These are phyloP conservation scores for Onychostruthus taczanowskii DNA, from an alignment of 2,113 vertebrate species.

Conservation along the genomic window DNA sequence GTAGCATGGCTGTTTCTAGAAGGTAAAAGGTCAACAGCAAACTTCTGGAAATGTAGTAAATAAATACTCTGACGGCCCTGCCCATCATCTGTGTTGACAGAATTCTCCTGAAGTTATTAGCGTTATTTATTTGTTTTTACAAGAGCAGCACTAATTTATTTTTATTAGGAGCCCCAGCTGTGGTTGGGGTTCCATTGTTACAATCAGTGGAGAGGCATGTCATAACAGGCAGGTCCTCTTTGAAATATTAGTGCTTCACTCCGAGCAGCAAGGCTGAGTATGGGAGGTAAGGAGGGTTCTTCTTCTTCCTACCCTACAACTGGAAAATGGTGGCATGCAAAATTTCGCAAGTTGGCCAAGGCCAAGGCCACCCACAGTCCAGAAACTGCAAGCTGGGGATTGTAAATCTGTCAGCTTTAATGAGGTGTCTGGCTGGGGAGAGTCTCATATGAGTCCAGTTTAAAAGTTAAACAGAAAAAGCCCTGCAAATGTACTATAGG, in stretches of 20 bases:
- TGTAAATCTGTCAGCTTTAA: conserved; percentile 51
- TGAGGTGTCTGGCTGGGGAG: conserved; percentile 9
- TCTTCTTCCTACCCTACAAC: background rate
- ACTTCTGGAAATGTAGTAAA: background rate
- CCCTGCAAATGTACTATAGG: background rate
- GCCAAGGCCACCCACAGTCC: conserved; percentile 42
- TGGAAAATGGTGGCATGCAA: conserved; percentile 14
- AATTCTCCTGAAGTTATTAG: background rate
- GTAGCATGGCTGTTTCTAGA: conserved; percentile 15
- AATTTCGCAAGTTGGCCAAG: conserved; percentile 21
- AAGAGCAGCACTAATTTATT: conserved; percentile 8
- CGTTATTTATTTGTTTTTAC: conserved; percentile 40
- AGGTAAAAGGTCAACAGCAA: conserved; percentile 5
- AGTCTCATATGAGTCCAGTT: background rate
- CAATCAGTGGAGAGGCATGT: background rate
- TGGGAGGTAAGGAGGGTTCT: background rate
- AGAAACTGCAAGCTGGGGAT: conserved; percentile 18
- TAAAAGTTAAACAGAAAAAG: conserved; percentile 16
- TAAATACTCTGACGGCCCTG: background rate
- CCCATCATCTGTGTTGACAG: conserved; percentile 11
- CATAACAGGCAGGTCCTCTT: background rate
- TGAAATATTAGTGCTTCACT: conserved; percentile 12
- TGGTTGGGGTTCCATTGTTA: conserved; percentile 19
- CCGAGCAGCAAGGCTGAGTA: background rate
- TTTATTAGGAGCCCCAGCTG: conserved; percentile 8